Evolutionary conservation across 2,113 vertebrate genomes (phyloP).

Genomic region (Anguilla rostrata): DNA sequence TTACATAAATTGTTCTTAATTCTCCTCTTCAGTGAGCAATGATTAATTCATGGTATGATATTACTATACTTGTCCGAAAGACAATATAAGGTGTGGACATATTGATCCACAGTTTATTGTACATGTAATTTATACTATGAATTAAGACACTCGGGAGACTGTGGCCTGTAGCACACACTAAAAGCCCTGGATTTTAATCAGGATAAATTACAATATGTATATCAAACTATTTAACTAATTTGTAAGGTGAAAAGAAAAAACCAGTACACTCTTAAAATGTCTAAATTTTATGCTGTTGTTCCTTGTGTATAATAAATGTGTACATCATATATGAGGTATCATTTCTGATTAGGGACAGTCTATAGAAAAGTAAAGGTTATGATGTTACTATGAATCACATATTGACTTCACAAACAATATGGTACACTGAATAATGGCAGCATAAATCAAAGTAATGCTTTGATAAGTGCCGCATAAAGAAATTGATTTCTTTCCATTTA

Average conservation of each 20-base stretch:
- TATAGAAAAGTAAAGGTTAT: not conserved
- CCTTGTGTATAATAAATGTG: not conserved
- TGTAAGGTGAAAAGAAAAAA: not conserved
- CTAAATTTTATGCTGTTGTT: not conserved
- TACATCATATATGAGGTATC: not conserved
- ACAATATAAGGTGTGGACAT: not conserved
- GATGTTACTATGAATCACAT: slow-evolving; percentile 5
- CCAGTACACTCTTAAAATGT: not conserved
- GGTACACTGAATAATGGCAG: slow-evolving; percentile 2
- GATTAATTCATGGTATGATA: not conserved
- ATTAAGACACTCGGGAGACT: not conserved
- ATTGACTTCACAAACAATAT: not conserved
- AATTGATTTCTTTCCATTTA: not conserved
- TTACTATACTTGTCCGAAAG: not conserved
- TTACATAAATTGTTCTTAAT: not conserved
- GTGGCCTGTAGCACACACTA: not conserved
- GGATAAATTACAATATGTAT: not conserved
- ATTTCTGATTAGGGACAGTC: not conserved
- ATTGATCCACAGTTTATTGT: slow-evolving; percentile 11
- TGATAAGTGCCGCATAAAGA: not conserved
- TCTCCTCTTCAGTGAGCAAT: not conserved
- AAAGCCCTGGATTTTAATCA: not conserved
- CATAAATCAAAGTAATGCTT: slow-evolving; percentile 1
- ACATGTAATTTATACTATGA: not conserved
- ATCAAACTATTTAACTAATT: not conserved